Conservation (phyloP, 2,113 vertebrate genomes). For the Ptilonorhynchus violaceus region DNA sequence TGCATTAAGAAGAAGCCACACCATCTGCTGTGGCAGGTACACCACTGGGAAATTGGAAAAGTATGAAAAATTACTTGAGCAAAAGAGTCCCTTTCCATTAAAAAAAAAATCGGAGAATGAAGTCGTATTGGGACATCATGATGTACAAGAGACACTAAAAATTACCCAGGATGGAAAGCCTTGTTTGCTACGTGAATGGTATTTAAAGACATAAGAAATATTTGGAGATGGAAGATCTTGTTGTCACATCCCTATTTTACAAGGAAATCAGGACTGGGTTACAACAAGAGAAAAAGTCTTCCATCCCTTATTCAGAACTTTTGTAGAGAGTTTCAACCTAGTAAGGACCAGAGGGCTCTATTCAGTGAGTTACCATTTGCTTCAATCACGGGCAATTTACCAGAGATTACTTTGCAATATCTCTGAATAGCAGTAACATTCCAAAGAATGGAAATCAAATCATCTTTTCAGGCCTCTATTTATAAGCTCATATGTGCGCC, state of each 20-base stretch:
- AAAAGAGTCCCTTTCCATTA: neutral
- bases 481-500: conserved; percentile 3
- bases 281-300: neutral
- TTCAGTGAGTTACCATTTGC: conserved; percentile 10
- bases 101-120: neutral
- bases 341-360: neutral
- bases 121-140: neutral
- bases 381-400: conserved; percentile 39
- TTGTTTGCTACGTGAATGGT: neutral
- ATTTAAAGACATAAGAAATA: neutral
- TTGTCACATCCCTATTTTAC: neutral
- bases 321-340: neutral
- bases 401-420: conserved; percentile 11
- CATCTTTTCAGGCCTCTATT: conserved; percentile 23
- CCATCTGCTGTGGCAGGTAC: neutral
- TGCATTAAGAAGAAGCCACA: neutral
- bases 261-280: neutral
- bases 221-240: neutral
- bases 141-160: neutral
- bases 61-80: neutral
- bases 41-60: neutral
- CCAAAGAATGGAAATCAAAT: conserved; percentile 48
- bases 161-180: neutral
- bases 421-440: conserved; percentile 27
- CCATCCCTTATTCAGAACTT: neutral